Evolutionary conservation across 1,140 invertebrate species (phyloP), one percentile per base, ranked within the genome.

Genomic region (Tetramorium parvispinum): DNA sequence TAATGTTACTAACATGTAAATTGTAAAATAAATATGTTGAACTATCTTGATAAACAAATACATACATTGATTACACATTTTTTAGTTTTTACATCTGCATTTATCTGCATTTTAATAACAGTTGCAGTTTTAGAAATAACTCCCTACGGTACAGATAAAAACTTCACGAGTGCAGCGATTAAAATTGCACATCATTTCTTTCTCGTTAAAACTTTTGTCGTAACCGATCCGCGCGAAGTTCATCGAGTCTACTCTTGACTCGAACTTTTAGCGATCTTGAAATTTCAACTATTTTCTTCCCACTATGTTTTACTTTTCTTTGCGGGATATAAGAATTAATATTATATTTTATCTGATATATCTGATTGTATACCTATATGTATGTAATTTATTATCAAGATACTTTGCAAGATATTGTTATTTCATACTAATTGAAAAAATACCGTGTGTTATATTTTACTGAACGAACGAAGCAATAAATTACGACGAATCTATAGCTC

Each of bases 111-210:
- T 77, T 81, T 71, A 73, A 82, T 3, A 57, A 57, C 27, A 46
- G 68, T 49, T 73, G 40, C 18, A 83, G n/a, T n/a, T 70, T 71
- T 53, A 32, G 11, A 73, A 83, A 83, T 59, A 57, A 71, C 21
- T 83, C 53, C 40, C 63, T 70, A 21, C 18, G 51, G 40, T 57
- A 49, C n/a, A 59, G 49, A 16, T 46, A 16, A 71, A 65, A 71
- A 73, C 79, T 71, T 71, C 16, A 71, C 32, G 51, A 46, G 40
- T 55, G 53, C 40, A 21, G 11, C 40, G 79, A 83, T 83, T 83
- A 83, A 73, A 73, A 83, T 83, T 83, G 66, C 68, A 73, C 79
- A 32, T 83, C 53, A 83, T 83, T 83, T 83, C 79, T 57, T 83
- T 73, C 79, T 83, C 68, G 53, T 83, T 83, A 83, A 83, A 83